Conservation (phyloP, 2,888 invertebrate genomes). For the Dorcus parallelipipedus region DNA sequence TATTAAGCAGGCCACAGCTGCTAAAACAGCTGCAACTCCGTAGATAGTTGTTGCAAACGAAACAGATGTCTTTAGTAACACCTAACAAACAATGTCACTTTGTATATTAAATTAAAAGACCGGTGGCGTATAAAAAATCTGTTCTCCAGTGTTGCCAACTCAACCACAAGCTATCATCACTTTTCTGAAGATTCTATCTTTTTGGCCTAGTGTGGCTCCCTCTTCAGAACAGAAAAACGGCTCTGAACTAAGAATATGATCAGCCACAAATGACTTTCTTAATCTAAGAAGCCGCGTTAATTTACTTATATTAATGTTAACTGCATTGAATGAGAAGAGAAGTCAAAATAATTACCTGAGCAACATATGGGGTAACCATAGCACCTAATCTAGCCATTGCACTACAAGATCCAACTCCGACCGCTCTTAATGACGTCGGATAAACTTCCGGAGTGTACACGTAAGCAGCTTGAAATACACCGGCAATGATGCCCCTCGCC, state of each 20-base stretch:
- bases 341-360: conserved; percentile 62
- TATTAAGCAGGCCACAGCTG: conserved; percentile 72
- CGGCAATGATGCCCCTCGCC: conserved; percentile 88
- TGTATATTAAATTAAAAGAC: too few relatives aligned
- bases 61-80: conserved; percentile 71
- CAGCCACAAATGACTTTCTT: too few relatives aligned
- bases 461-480: conserved; percentile 92
- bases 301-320: too few relatives aligned
- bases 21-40: conserved; percentile 69
- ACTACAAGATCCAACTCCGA: conserved; percentile 91
- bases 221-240: too few relatives aligned
- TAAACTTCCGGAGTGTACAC: conserved; percentile 96
- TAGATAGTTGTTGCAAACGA: conserved; percentile 74
- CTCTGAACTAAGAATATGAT: too few relatives aligned
- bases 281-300: too few relatives aligned
- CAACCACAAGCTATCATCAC: too few relatives aligned
- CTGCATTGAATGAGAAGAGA: too few relatives aligned
- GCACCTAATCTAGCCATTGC: conserved; percentile 89
- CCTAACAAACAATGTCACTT: conserved; percentile 49
- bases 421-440: conserved; percentile 81
- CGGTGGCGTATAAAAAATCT: too few relatives aligned
- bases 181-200: too few relatives aligned
- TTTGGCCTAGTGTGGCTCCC: too few relatives aligned
- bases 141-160: too few relatives aligned
- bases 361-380: conserved; percentile 91